Base-by-base conservation (phyloP, 2,797 vertebrate genomes). In the Galago senegalensis region DNA sequence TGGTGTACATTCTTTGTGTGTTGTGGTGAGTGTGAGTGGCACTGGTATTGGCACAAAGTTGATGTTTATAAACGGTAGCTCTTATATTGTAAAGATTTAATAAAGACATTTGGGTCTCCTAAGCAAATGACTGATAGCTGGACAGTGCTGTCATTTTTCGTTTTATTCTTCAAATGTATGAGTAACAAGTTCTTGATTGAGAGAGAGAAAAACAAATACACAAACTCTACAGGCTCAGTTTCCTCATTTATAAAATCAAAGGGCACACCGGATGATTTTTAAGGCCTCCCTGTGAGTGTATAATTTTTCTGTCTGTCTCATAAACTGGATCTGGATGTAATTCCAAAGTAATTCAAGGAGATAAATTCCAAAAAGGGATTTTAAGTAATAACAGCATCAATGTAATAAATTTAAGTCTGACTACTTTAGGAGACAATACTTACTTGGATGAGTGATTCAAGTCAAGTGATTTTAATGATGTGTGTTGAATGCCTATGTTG, bases 311-410 rank as follows among this genome's bases (percentile, higher is more conserved):
- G 56, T 91, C 60, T 94, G 70, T 84, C 72, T 94, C 76, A 85
- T 73, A 96, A 97, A 93, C 25, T 94, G 49, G 37, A 63, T 96
- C 94, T 97, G 95, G 75, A 94, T 96, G n/a, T 91, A 96, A 96
- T 97, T 95, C 87, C 65, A 96, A 96, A 96, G 76, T 61, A 91
- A 97, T 94, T 92, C 93, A 94, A 92, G 84, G 77, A 95, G 87
- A 73, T 94, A 96, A 77, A 93, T 92, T 89, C 53, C 77, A 97
- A 97, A 96, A 95, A 91, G 37, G 58, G 3, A 23, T 94, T 95
- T 96, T 92, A 95, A 95, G 75, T 95, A 95, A 87, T 53, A 91
- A 46, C 56, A 58, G 75, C 81, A 97, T 95, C 77, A 56, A 70
- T 67, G 75, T 13, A 89, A 96, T 91, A 87, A 80, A 95, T 97